Base-by-base conservation (phyloP, 2,113 vertebrate genomes). In the Isurus oxyrinchus region DNA sequence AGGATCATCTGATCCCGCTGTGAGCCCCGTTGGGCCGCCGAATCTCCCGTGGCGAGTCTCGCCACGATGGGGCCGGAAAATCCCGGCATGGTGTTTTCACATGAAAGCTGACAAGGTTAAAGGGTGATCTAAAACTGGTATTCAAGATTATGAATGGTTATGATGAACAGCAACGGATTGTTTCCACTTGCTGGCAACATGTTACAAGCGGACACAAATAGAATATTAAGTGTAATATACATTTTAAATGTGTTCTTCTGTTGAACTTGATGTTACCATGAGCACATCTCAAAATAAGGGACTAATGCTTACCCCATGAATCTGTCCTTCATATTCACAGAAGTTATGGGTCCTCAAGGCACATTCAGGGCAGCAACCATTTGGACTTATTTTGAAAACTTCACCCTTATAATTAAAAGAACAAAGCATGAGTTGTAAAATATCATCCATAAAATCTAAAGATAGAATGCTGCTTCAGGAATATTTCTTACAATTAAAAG, bases 281-380 rank as follows among this genome's bases (percentile, higher is more conserved):
- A 95, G 76, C 31, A 95, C 11, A 72, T 11, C 11, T 49, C 40
- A 8, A 69, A 53, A 96, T 4, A 44, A 5, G 96, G 55, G 90
- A 94, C 96, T 49, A 49, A 49, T 49, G 98, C 99, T 98, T 97
- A 99, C 99, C 13, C 97, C 98, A 94, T 98, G 98, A 94, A 97
- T 97, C 96, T 97, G 96, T 96, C 98, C 98, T 96, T 98, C 97
- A 0, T 99, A 97, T 96, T 97, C 98, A 97, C 99, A 99, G 96
- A 97, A 98, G 53, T 97, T 98, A 57, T 98, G 96, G 0, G 97
- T 97, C 84, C 93, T 97, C 1, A 97, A 96, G 57, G 97, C 96
- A 96, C 99, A 99, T 96, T 98, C 97, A 0, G 99, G 99, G 96
- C 99, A 99, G 97, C 99, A 99, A 69, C 98, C 96, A 97, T 98